Evolutionary conservation across 2,888 invertebrate genomes (phyloP).

Genomic region (Hyppa rectilinea): DNA sequence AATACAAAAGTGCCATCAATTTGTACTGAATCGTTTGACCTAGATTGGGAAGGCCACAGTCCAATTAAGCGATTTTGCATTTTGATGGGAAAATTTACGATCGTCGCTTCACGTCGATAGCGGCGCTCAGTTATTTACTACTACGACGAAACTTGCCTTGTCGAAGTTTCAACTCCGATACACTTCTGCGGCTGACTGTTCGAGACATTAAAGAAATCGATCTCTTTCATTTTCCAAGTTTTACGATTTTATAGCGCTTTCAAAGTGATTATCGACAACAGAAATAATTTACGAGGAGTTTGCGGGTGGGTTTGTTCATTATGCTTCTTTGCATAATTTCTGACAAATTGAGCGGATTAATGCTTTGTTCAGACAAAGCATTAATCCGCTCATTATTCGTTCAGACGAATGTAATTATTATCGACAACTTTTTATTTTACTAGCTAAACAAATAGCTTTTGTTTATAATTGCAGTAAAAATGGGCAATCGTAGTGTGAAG

Average conservation of each 20-base stretch:
- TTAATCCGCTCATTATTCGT: too few relatives aligned
- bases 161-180: constrained; percentile 62
- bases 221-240: constrained; percentile 50
- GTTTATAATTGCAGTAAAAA: not conserved
- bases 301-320: constrained; percentile 24
- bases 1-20: constrained; percentile 86
- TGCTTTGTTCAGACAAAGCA: too few relatives aligned
- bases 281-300: constrained; percentile 29
- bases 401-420: too few relatives aligned
- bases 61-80: constrained; percentile 91
- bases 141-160: constrained; percentile 75
- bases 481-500: not conserved
- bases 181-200: constrained; percentile 55
- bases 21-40: constrained; percentile 88
- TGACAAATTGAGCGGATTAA: constrained; percentile 39
- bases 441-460: not conserved
- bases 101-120: constrained; percentile 82
- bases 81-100: constrained; percentile 90
- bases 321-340: constrained; percentile 33
- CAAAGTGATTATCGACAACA: constrained; percentile 40
- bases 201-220: constrained; percentile 58
- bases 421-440: not conserved
- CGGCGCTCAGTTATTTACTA: constrained; percentile 81
- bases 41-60: constrained; percentile 88
- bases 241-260: constrained; percentile 39